Base-by-base conservation (phyloP, 2,113 vertebrate species). In the Phyllostomus hastatus region DNA sequence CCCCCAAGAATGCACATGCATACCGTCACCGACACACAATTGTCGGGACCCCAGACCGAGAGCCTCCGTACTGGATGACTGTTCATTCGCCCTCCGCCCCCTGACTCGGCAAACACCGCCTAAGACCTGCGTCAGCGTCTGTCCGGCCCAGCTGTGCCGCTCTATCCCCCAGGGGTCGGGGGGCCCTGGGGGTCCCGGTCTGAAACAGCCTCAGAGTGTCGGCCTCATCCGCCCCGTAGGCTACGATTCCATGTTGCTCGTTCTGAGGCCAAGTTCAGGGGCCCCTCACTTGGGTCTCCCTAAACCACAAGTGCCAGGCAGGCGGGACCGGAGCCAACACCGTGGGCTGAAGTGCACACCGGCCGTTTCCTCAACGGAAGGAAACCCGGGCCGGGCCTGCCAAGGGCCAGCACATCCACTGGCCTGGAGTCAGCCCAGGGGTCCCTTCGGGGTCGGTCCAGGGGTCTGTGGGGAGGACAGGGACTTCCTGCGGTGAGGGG, bases 341-440 rank as follows among this genome's bases (percentile, higher is more conserved):
- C 0, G 1, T 1, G 20, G 59, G 20, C 22, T 43, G 8, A 3
- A 10, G 16, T 1, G 31, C 78, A 83, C 73, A 75, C 17, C 88
- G 33, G 8, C 24, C 4, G 0, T 72, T 85, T 69, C 35, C 9
- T 20, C 33, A n/a, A 16, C 43, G 17, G 33, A 38, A 17, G n/a
- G 52, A 12, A 66, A 48, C 16, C 11, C 0, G 4, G 43, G n/a
- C 57, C 8, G 9, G 31, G 7, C 67, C 41, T 16, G 10, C 4
- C 0, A 7, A 11, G 16, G 64, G 46, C 48, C 5, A 1, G 17
- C 0, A 33, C 5, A 19, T 6, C 24, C 6, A 0, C 8, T 5
- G 4, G 35, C 28, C 10, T 14, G 5, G 2, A 20, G 15, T 43
- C 87, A 48, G 87, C 28, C 1, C 0, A 7, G 4, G 0, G 50